phyloP scores from a whole-genome alignment of 2,888 invertebrate genomes.

The Hanleya hanleyi region DNA sequence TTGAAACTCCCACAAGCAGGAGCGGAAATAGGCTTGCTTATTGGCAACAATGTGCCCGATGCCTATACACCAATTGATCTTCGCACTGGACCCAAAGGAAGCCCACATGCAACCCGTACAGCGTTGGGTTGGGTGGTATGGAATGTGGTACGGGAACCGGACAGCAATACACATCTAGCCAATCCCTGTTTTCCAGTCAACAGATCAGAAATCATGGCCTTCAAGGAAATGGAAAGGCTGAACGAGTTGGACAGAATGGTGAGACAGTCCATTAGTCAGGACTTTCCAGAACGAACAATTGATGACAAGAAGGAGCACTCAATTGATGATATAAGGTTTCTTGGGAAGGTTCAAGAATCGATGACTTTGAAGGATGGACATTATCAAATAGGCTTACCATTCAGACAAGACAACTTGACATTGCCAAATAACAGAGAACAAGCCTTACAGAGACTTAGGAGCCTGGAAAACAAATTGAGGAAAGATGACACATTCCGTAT shows the following conservation, averaged over 20 bases:
- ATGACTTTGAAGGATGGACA: constrained; percentile 20
- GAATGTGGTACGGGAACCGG: constrained; percentile 7
- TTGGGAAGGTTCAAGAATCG: constrained; percentile 15
- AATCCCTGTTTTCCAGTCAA: too few species aligned
- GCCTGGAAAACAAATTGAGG: constrained; percentile 8
- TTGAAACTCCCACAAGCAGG: constrained; percentile 22
- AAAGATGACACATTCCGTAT: background rate
- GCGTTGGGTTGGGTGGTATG: constrained; percentile 26
- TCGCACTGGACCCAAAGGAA: constrained; percentile 20
- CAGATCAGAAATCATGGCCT: constrained; percentile 6
- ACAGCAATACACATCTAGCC: too few species aligned
- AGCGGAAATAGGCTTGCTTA: constrained; percentile 14
- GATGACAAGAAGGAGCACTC: constrained; percentile 27
- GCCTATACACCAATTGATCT: constrained; percentile 24
- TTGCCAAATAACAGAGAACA: constrained; percentile 16
- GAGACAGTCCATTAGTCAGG: constrained; percentile 20
- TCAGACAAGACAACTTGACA: background rate
- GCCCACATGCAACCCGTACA: constrained; percentile 23
- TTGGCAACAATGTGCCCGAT: constrained; percentile 21
- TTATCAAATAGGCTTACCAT: constrained; percentile 26
- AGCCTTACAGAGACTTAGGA: constrained; percentile 12
- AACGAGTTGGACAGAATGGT: constrained; percentile 5
- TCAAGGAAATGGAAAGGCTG: constrained; percentile 6
- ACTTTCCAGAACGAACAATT: constrained; percentile 29
- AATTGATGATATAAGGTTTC: constrained; percentile 24